Conservation (phyloP, 2,888 invertebrate genomes). For the Cosmopolites sordidus region DNA sequence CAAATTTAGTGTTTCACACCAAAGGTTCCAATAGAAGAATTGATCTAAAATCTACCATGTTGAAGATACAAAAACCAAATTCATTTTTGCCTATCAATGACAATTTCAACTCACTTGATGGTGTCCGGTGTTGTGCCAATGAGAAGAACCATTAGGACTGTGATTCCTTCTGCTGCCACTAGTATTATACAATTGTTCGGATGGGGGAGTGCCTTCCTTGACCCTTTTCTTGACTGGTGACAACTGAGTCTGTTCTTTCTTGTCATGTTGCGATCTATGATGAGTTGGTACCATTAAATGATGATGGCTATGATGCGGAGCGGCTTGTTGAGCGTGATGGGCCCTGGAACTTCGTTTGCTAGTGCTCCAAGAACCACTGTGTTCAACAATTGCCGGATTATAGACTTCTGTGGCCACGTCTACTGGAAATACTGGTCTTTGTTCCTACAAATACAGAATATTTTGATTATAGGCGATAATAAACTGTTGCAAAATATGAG, state of each 20-base stretch:
- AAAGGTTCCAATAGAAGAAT: no score
- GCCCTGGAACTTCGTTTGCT: constrained; percentile 51
- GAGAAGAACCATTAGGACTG: constrained; percentile 40
- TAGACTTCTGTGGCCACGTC: constrained; percentile 56
- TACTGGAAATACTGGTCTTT: constrained; percentile 52
- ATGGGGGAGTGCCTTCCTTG: constrained; percentile 90
- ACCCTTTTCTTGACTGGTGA: constrained; percentile 97
- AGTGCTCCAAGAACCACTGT: constrained; percentile 45
- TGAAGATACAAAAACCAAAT: no score
- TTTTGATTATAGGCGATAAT: no score
- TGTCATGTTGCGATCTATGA: constrained; percentile 57
- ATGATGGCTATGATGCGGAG: constrained; percentile 50
- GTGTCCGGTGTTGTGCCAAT: constrained; percentile 44
- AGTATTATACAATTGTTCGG: constrained; percentile 43
- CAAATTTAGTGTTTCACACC: no score
- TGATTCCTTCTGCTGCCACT: constrained; percentile 39
- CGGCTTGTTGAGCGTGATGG: constrained; percentile 58
- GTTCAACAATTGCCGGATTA: constrained; percentile 54
- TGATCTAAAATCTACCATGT: no score
- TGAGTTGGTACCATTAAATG: constrained; percentile 47
- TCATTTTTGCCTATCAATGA: no score
- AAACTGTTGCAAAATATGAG: no score
- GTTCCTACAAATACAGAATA: constrained; percentile 19
- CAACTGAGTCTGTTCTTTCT: constrained; percentile 83
- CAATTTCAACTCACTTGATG: constrained; percentile 36